phyloP scores from a whole-genome alignment of 1,140 invertebrate genomes.

The Cyphomyrmex costatus region DNA sequence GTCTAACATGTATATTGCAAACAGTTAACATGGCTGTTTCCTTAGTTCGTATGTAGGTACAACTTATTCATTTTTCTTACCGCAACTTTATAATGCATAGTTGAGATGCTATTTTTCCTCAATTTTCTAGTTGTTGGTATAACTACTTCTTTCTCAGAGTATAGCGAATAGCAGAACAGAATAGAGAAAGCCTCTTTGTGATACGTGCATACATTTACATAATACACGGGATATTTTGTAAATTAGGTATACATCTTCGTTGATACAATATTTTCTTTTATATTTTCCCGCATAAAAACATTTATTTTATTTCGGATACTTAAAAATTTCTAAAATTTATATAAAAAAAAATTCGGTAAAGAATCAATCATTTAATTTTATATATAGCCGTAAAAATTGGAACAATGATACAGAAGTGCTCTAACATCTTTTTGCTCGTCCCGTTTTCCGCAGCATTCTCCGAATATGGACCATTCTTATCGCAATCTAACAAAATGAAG shows the following conservation, averaged over 20 bases:
- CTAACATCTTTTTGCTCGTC: not conserved
- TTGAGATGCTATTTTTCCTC: not conserved
- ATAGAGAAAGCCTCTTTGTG: not conserved
- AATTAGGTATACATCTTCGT: not conserved
- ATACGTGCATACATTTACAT: constrained; percentile 4
- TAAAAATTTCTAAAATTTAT: not conserved
- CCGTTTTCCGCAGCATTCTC: not conserved
- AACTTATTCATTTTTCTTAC: not conserved
- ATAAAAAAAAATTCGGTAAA: not conserved
- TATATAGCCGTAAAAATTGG: not conserved
- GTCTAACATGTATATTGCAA: not conserved
- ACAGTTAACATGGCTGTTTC: not conserved
- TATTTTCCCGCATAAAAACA: not conserved
- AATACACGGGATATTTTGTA: not conserved
- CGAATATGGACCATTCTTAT: not conserved
- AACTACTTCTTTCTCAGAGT: constrained; percentile 1
- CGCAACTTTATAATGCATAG: not conserved
- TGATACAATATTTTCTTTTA: not conserved
- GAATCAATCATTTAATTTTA: constrained; percentile 3
- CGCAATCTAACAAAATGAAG: not conserved
- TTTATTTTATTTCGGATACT: not conserved
- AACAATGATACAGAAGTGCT: not conserved
- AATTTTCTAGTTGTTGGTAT: not conserved
- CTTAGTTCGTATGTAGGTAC: not conserved
- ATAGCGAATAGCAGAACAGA: not conserved